Base-by-base conservation (phyloP, 2,797 vertebrate species). In the Scarus forsteni region DNA sequence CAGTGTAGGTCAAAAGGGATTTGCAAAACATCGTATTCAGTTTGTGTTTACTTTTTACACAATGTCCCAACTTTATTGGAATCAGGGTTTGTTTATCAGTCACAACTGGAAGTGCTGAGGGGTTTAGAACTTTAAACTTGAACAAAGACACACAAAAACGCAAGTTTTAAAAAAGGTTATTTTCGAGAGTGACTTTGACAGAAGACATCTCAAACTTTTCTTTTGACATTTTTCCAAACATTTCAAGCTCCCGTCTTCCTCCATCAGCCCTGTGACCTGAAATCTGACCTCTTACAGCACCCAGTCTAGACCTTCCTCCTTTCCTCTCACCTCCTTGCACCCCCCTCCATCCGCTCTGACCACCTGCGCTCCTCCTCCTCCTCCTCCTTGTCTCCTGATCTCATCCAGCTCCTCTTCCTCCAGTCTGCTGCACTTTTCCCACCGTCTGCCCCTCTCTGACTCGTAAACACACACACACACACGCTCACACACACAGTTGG, bases 381-480 rank as follows among this genome's bases (percentile, higher is more conserved):
- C 60, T 73, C 63, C 46, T 4, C 9, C 71, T 54, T 70, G 52
- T 78, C 39, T 87, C 83, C 73, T 76, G 71, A 76, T 69, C 71
- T 80, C 75, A 14, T 51, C 64, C 69, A 38, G 56, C 27, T 34
- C 14, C 27, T 55, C 73, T 27, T 73, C 74, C 38, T 59, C 58
- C 65, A 60, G 62, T 55, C 79, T 79, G 63, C 63, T 70, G 70
- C 70, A 79, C 77, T 61, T 76, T 85, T 66, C 75, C 75, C 73
- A 70, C 95, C 95, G 96, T 95, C 95, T 95, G 95, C 92, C 94
- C 91, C 71, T 89, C 93, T 92, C 95, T 95, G 96, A 83, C 80
- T 78, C 54, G 66, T 67, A 79, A 85, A 84, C 83, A 85, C 80
- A 78, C 75, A 56, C 72, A 59, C 45, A 62, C 3, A 56, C 54